Evolutionary conservation across 2,888 invertebrate genomes (phyloP), one percentile per base, ranked within the genome.

Genomic region (Cheilosia soror): DNA sequence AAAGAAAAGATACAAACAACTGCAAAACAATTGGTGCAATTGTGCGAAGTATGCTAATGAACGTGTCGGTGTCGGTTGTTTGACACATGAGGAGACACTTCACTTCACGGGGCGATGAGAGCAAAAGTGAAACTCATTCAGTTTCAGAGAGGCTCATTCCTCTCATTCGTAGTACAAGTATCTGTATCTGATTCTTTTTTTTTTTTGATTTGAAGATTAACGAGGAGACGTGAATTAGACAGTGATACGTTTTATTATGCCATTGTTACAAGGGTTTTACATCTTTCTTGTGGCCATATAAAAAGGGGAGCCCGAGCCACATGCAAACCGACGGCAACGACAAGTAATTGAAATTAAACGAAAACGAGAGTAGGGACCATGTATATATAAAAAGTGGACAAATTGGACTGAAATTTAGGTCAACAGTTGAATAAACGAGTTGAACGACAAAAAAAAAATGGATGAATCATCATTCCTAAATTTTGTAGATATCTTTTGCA

Each of bases 41-140:
- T 75, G 75, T 80, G 80, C 75, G 33, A 84, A 80, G 79, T 76
- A 84, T 84, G 84, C 84, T 84, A 84, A 84, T 79, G 55, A 79
- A 62, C 40, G 9, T 68, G 58, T 29, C 9, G 63, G 44, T 57
- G 62, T 42, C 20, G 42, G 55, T 6, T 27, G 60, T 6, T 57
- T 69, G 51, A 57, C 66, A 37, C 37, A 75, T 76, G 84, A 75
- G 80, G 84, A 75, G 80, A 84, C 84, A 84, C 55, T 84, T 76
- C 84, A 84, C 55, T 84, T 76, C 65, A 66, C 42, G 75, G 80
- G 37, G 49, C 65, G 65, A 33, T 84, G 84, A 79, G 84, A 84
- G 79, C 75, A 84, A 84, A 84, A 84, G 84, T 80, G 84, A 84
- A 84, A 84, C 75, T 72, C 62, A 63, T 55, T 44, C 63, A 60